These are phyloP conservation scores for Diorhabda carinulata DNA, from an alignment of 1,140 invertebrate species.

Conservation along the genomic window DNA sequence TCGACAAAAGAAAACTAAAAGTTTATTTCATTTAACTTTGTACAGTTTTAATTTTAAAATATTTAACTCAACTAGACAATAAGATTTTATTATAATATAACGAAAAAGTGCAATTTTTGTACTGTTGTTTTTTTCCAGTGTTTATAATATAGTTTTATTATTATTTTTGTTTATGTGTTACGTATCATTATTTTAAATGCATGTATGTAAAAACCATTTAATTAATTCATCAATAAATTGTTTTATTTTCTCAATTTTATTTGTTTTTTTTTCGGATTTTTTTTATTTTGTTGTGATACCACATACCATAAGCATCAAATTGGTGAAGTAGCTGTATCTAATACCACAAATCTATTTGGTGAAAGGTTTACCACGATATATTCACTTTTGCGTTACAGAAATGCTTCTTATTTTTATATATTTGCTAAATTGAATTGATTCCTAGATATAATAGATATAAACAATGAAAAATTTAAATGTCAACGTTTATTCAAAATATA, in stretches of 20 bases:
- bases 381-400: no score
- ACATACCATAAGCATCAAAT: not conserved
- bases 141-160: conserved; percentile 16
- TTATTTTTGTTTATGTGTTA: conserved; percentile 12
- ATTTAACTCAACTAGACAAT: not conserved
- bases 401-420: no score
- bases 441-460: no score
- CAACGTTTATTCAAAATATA: no score
- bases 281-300: not conserved
- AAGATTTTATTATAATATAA: conserved; percentile 5
- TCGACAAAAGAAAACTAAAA: not conserved
- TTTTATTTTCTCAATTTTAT: conserved; percentile 29
- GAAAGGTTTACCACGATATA: not conserved
- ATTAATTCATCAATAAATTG: conserved; percentile 28
- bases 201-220: conserved; percentile 23
- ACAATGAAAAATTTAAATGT: no score
- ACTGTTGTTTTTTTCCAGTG: conserved; percentile 19
- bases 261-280: conserved; percentile 15
- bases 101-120: conserved; percentile 22
- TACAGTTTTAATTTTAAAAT: conserved; percentile 8
- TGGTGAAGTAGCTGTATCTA: not conserved
- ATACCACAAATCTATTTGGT: not conserved
- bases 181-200: conserved; percentile 19
- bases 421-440: no score
- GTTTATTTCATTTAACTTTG: conserved; percentile 1